Conservation (phyloP, 2,888 invertebrate species). For the Protodeltote pygarga region DNA sequence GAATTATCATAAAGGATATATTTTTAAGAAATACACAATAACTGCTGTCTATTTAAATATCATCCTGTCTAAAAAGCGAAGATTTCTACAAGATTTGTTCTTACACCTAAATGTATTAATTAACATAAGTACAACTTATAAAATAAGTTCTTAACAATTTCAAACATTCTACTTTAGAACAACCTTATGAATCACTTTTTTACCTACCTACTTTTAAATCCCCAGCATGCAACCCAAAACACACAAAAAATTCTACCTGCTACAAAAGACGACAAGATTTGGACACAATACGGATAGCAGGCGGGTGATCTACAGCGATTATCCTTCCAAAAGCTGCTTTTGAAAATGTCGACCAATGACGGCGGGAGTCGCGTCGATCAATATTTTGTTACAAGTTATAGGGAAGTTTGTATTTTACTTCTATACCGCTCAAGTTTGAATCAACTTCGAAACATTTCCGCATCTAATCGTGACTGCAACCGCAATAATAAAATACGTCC, state of each 20-base stretch:
- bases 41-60: too few relatives aligned
- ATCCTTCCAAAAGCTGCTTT: slow-evolving; percentile 66
- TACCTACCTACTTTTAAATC: slow-evolving; percentile 53
- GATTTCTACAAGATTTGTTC: too few relatives aligned
- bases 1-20: too few relatives aligned
- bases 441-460: slow-evolving; percentile 44
- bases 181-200: slow-evolving; percentile 57
- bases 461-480: slow-evolving; percentile 40
- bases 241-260: slow-evolving; percentile 82
- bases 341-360: slow-evolving; percentile 71
- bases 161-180: slow-evolving; percentile 28
- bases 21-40: too few relatives aligned
- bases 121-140: too few relatives aligned
- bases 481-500: slow-evolving; percentile 53
- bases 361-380: slow-evolving; percentile 75
- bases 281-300: slow-evolving; percentile 69
- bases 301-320: slow-evolving; percentile 74
- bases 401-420: slow-evolving; percentile 74
- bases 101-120: too few relatives aligned
- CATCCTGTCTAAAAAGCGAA: too few relatives aligned
- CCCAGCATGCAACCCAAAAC: slow-evolving; percentile 71
- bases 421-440: slow-evolving; percentile 74
- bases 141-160: not conserved
- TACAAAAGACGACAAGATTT: slow-evolving; percentile 68
- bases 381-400: slow-evolving; percentile 77